A percentile compares a stretch with the other conserved stretches of the same genome.
phyloP scores from a whole-genome alignment of 2,888 invertebrate genomes.

The Phengaris arion region DNA sequence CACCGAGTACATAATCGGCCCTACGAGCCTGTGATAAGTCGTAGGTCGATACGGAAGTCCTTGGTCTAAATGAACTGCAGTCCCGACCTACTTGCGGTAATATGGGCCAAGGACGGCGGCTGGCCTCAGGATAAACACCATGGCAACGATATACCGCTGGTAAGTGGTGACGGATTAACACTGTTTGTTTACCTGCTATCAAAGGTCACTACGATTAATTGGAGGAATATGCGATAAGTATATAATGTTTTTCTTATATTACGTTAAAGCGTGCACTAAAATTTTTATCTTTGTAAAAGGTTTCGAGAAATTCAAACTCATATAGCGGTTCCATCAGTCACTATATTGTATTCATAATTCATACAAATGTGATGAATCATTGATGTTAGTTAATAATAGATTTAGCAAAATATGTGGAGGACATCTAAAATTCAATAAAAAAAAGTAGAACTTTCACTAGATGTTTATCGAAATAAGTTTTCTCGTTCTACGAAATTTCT shows the following conservation, averaged over 20 bases:
- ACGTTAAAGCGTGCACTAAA: no score
- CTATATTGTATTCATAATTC: background rate
- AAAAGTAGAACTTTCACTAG: constrained; percentile 11
- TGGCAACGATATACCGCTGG: constrained; percentile 10
- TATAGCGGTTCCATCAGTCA: background rate
- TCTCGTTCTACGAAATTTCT: constrained; percentile 1
- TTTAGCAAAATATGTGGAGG: constrained; percentile 4
- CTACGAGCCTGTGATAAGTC: background rate
- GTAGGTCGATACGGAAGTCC: constrained; percentile 18
- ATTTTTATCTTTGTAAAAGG: background rate
- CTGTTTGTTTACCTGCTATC: constrained; percentile 2
- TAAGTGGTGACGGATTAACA: background rate
- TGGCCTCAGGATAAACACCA: constrained; percentile 28
- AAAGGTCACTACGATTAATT: background rate
- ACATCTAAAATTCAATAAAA: background rate
- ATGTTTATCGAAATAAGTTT: background rate
- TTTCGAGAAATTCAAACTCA: background rate
- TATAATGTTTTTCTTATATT: background rate
- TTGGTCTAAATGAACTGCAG: constrained; percentile 24
- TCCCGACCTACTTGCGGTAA: constrained; percentile 29
- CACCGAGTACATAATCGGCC: background rate
- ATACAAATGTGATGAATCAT: constrained; percentile 8
- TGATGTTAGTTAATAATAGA: background rate
- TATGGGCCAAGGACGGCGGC: constrained; percentile 37
- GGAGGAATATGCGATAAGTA: background rate